Percentiles rank a stretch among this genome's conserved stretches.
These are phyloP conservation scores for Sylvilagus floridanus DNA, from an alignment of 2,797 vertebrate species.

Conservation along the genomic window DNA sequence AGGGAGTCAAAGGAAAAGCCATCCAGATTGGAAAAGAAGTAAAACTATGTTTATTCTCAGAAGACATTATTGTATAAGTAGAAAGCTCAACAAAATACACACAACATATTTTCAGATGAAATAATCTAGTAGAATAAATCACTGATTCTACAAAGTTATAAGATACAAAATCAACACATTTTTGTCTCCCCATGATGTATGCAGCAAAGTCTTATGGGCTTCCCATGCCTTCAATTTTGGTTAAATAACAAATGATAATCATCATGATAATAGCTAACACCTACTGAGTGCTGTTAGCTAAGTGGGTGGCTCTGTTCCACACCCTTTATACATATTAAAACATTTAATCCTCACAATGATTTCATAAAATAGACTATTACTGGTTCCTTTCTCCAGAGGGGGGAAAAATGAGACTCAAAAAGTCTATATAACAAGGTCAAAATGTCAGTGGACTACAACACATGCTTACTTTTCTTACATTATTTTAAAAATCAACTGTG, in stretches of 20 bases:
- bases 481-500: not conserved
- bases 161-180: not conserved
- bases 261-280: not conserved
- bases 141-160: not conserved
- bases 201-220: not conserved
- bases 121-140: not conserved
- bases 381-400: not conserved
- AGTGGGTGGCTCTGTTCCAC: not conserved
- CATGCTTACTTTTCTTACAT: not conserved
- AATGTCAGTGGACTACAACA: not conserved
- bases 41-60: not conserved
- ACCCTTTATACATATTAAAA: not conserved
- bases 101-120: not conserved
- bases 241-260: not conserved
- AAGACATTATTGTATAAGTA: not conserved
- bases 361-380: not conserved
- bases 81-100: not conserved
- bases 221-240: not conserved
- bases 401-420: not conserved
- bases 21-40: not conserved
- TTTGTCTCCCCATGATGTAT: not conserved
- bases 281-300: not conserved
- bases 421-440: conserved; percentile 5
- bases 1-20: not conserved
- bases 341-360: not conserved